Evolutionary conservation across 1,140 invertebrate species (phyloP).

Genomic region (Bombus confusus): DNA sequence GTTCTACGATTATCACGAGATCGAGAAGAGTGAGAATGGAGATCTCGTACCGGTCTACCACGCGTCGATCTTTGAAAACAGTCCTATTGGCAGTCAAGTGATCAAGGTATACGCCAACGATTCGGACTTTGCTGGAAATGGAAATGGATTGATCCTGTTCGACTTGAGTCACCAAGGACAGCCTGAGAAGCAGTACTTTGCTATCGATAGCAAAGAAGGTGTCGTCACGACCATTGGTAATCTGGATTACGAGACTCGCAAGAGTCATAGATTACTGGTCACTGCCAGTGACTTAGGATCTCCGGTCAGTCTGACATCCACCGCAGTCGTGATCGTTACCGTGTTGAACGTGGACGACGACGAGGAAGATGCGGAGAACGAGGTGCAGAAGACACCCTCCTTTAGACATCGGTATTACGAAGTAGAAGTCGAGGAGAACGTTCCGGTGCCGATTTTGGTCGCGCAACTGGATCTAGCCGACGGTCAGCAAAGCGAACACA

Average conservation of each 20-base stretch:
- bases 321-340: conserved; percentile 87
- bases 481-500: conserved; percentile 82
- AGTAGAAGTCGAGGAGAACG: conserved; percentile 90
- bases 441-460: conserved; percentile 86
- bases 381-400: conserved; percentile 83
- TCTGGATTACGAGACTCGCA: conserved; percentile 88
- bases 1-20: conserved; percentile 88
- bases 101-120: conserved; percentile 91
- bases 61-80: conserved; percentile 87
- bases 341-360: conserved; percentile 85
- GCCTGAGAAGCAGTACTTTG: conserved; percentile 70
- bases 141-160: conserved; percentile 90
- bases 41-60: conserved; percentile 86
- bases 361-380: conserved; percentile 63
- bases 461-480: conserved; percentile 87
- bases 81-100: conserved; percentile 87
- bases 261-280: conserved; percentile 89
- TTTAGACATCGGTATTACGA: conserved; percentile 90
- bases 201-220: conserved; percentile 86
- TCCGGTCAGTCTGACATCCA: conserved; percentile 88
- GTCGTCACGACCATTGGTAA: conserved; percentile 88
- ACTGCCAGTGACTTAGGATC: conserved; percentile 92
- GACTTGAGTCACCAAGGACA: conserved; percentile 83
- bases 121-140: conserved; percentile 91
- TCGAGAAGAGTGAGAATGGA: conserved; percentile 64